Percentiles rank a stretch among this genome's conserved stretches.
These are phyloP conservation scores for Corydoras maculifer DNA, from an alignment of 2,113 vertebrate species.

Conservation along the genomic window DNA sequence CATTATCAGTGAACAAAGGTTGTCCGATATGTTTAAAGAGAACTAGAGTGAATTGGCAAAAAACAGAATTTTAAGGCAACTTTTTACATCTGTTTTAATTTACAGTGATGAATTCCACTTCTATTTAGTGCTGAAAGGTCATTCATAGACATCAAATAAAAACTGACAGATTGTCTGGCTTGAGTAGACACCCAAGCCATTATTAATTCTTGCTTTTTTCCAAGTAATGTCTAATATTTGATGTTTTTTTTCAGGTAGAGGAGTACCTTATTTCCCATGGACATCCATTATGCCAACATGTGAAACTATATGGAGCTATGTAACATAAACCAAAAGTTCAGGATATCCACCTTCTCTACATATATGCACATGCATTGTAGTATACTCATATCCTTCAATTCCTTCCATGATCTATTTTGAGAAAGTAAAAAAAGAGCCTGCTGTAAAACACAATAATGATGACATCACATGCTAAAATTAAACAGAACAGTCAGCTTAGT, in stretches of 20 bases:
- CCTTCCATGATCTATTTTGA: slow-evolving; percentile 10
- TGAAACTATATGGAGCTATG: too few species aligned
- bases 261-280: slow-evolving; percentile 38
- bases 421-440: slow-evolving; percentile 7
- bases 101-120: slow-evolving; percentile 31
- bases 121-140: slow-evolving; percentile 25
- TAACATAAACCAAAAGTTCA: too few species aligned
- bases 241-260: slow-evolving; percentile 13
- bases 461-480: too few species aligned
- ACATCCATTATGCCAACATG: too few species aligned
- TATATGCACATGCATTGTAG: not conserved
- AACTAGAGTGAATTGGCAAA: slow-evolving; percentile 3
- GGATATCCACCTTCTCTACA: too few species aligned
- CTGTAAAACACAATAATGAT: too few species aligned
- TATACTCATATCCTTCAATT: slow-evolving; percentile 1
- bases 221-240: too few species aligned
- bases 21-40: not conserved
- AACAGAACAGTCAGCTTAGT: too few species aligned
- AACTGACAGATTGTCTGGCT: slow-evolving; percentile 40
- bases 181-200: slow-evolving; percentile 57
- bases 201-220: slow-evolving; percentile 43
- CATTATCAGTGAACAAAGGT: too few species aligned
- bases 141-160: slow-evolving; percentile 22
- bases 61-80: slow-evolving; percentile 12
- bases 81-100: slow-evolving; percentile 30